Evolutionary conservation across 2,113 vertebrate genomes (phyloP).

Genomic region (Lipotes vexillifer): DNA sequence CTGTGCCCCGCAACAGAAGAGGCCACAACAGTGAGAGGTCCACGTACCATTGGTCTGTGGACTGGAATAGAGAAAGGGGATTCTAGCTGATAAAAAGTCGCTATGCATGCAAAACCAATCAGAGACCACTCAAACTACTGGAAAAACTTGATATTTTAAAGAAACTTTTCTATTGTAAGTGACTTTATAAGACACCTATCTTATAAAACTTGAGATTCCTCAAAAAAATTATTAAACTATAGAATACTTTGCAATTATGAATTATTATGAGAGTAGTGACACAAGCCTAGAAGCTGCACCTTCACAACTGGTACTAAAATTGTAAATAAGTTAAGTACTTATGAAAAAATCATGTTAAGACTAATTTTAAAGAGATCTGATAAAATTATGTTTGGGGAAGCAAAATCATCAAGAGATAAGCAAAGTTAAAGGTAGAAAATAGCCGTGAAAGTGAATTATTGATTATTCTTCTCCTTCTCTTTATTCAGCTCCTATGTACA

Average conservation of each 20-base stretch:
- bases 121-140: background rate
- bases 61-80: background rate
- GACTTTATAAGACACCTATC: background rate
- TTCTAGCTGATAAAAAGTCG: background rate
- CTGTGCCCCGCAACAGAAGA: too few species aligned
- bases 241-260: background rate
- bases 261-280: background rate
- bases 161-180: background rate
- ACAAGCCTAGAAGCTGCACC: background rate
- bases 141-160: background rate
- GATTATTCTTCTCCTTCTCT: background rate
- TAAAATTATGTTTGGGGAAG: background rate
- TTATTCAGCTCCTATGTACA: background rate
- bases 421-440: background rate
- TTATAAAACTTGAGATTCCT: background rate
- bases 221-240: background rate
- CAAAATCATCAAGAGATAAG: background rate
- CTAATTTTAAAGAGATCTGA: conserved; percentile 15
- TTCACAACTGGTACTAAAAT: background rate
- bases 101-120: background rate
- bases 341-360: background rate
- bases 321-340: background rate
- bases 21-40: too few species aligned
- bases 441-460: background rate
- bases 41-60: background rate